Base-by-base conservation (phyloP, 2,888 invertebrate species). In the Rhamnusium bicolor region DNA sequence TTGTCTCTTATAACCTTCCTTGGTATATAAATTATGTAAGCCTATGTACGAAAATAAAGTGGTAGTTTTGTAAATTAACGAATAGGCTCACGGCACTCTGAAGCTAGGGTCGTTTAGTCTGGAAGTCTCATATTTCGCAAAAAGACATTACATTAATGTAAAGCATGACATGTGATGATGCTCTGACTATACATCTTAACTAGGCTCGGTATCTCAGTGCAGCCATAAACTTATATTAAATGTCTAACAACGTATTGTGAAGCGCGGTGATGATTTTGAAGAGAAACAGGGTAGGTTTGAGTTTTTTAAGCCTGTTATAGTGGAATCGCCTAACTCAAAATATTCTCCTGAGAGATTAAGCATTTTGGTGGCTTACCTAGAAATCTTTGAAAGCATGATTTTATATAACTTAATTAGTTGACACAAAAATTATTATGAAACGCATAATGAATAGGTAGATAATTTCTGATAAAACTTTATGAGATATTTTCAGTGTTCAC, bases 151-250 rank as follows among this genome's bases (percentile, higher is more conserved):
- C 80, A 80, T 81, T 81, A 81, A 80, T 79, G 81, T 82, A 80
- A 75, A 79, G 79, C 80, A 79, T 79, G 80, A 80, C 80, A 72
- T 80, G 80, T 80, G 79, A 79, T 80, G 80, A 79, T 78, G 71
- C 77, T 71, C 66, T 71, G 53, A 77, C 80, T 75, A 81, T 81
- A 78, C 80, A 79, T 82, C 81, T 82, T 79, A 81, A 82, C 81
- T 78, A 76, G 71, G 73, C 69, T 65, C 49, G 58, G 73, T 72
- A 78, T 81, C 82, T 82, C 82, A 76, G 77, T 76, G 77, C 81
- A 78, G 75, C 82, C 80, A 83, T 84, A 84, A 84, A 84, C 77
- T 84, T 82, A 80, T 79, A 84, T 84, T 84, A 82, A 80, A 74
- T 75, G 77, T 68, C 71, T 76, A 79, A 80, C 77, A 77, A 79